Evolutionary conservation across 2,113 vertebrate species (phyloP).

Genomic region (Podocnemis expansa): DNA sequence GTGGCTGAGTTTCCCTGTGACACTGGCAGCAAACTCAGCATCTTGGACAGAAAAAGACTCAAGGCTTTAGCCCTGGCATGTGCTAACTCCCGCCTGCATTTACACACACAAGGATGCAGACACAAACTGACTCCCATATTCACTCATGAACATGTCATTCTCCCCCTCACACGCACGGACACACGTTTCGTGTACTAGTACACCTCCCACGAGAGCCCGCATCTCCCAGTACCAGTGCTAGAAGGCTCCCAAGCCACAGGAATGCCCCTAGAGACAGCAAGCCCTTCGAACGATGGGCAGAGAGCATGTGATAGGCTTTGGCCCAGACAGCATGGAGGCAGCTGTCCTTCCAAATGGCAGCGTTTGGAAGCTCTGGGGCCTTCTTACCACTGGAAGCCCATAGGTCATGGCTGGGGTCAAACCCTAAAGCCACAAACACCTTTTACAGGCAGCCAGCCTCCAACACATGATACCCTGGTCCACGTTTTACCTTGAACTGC

Average conservation of each 20-base stretch:
- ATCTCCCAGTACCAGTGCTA: neutral
- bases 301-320: rapidly evolving
- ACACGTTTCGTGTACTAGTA: rapidly evolving
- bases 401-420: neutral
- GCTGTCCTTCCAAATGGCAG: rapidly evolving
- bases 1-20: neutral
- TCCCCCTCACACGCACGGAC: rapidly evolving
- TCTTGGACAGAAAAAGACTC: rapidly evolving
- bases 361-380: rapidly evolving
- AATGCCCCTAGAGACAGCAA: rapidly evolving
- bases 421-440: neutral
- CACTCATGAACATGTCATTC: neutral
- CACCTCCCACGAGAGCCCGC: neutral
- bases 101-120: rapidly evolving
- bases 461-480: rapidly evolving
- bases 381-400: rapidly evolving
- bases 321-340: rapidly evolving
- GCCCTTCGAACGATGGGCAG: rapidly evolving
- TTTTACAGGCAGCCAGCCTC: neutral
- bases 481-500: neutral
- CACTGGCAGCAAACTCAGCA: neutral
- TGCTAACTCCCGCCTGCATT: neutral
- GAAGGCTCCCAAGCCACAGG: neutral
- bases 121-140: rapidly evolving
- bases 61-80: neutral